phyloP scores from a whole-genome alignment of 2,797 vertebrate species.

The Sebastes hubbsi region DNA sequence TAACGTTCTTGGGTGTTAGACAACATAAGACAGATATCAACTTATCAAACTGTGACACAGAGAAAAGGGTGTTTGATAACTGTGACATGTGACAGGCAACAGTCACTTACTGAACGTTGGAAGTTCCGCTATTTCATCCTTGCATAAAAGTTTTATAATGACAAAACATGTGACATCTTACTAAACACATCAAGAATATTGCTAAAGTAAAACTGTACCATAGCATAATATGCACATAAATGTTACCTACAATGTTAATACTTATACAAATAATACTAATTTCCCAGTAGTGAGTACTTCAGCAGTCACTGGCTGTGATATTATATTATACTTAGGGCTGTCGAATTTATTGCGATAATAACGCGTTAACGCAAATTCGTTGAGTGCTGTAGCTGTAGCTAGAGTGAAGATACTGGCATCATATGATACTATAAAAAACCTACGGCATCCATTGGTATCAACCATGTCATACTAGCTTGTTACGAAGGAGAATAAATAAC shows the following conservation, averaged over 20 bases:
- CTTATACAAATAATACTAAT: not conserved
- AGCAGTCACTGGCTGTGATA: not conserved
- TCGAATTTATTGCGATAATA: not conserved
- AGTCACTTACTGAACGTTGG: not conserved
- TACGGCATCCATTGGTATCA: too few species aligned
- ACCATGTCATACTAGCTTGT: too few species aligned
- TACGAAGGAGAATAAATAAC: rapidly evolving
- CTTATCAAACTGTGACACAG: not conserved
- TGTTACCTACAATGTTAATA: not conserved
- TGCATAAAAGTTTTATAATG: not conserved
- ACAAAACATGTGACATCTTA: not conserved
- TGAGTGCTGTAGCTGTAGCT: too few species aligned
- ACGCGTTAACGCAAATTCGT: too few species aligned
- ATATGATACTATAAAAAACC: too few species aligned
- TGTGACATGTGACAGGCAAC: not conserved
- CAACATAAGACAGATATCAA: not conserved
- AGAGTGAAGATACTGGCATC: too few species aligned
- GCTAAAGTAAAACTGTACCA: not conserved
- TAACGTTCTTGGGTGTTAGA: not conserved
- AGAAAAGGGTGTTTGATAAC: conserved; percentile 14
- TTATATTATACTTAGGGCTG: not conserved
- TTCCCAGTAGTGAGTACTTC: not conserved
- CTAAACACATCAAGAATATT: not conserved
- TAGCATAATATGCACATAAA: too few species aligned
- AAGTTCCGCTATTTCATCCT: not conserved